A percentile compares a stretch with the other conserved stretches of the same genome.
These are phyloP conservation scores for Aethes cnicana DNA, from an alignment of 2,888 invertebrate genomes.

Conservation along the genomic window DNA sequence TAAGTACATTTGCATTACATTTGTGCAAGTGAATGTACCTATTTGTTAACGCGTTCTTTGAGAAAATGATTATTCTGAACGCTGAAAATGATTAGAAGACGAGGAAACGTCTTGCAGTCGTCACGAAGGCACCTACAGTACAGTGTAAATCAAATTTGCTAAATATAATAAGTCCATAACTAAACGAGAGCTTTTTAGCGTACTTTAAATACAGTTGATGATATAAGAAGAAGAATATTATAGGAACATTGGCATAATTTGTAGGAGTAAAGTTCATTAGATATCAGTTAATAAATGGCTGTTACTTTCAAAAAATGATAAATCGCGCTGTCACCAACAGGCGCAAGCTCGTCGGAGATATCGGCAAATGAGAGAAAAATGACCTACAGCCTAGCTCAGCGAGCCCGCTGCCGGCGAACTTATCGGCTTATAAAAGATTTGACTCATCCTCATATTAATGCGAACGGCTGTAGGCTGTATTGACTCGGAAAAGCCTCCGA, in stretches of 20 bases:
- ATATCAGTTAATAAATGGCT: conserved; percentile 14
- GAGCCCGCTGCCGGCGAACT: conserved; percentile 19
- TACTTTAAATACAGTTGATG: too few relatives aligned
- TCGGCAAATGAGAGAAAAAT: conserved; percentile 38
- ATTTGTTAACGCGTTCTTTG: too few relatives aligned
- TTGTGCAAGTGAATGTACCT: too few relatives aligned
- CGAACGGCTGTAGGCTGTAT: conserved; percentile 14
- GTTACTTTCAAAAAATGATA: conserved; percentile 33
- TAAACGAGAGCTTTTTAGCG: background rate
- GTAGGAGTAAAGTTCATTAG: conserved; percentile 13
- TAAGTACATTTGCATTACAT: too few relatives aligned
- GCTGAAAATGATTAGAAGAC: too few relatives aligned
- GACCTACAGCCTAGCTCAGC: conserved; percentile 25
- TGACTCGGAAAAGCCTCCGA: conserved; percentile 10
- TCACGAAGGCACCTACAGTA: too few relatives aligned
- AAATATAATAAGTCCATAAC: background rate
- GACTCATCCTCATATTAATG: conserved; percentile 33
- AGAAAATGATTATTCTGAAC: too few relatives aligned
- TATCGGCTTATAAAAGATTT: conserved; percentile 36
- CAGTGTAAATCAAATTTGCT: too few relatives aligned
- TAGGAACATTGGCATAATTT: background rate
- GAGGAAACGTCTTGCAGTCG: too few relatives aligned
- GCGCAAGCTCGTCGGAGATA: conserved; percentile 32
- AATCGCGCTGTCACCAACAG: conserved; percentile 39
- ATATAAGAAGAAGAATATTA: too few relatives aligned